Evolutionary conservation across 64 coral and sea anemone species (phyloP).

Genomic region (Dendrophyllia cribrosa): DNA sequence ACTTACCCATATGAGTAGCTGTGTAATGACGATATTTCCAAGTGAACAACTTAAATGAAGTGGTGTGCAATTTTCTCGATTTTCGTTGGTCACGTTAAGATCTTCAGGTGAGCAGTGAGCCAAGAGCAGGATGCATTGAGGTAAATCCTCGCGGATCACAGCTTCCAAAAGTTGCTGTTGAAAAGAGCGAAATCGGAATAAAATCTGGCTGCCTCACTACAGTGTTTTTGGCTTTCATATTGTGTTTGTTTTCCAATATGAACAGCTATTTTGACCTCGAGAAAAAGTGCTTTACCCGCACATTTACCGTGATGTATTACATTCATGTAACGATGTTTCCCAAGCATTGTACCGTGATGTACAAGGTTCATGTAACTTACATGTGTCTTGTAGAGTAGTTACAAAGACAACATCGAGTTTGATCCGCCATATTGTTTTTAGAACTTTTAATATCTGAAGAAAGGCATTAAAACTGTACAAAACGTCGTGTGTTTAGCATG

Average conservation of each 20-base stretch:
- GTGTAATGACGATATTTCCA: slow-evolving; percentile 96
- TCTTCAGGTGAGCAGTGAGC: slow-evolving; percentile 83
- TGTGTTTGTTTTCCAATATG: neutral
- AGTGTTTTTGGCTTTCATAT: neutral
- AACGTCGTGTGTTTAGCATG: too few relatives aligned
- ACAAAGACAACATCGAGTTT: too few relatives aligned
- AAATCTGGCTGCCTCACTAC: neutral
- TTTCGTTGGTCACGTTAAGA: slow-evolving; percentile 81
- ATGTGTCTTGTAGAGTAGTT: too few relatives aligned
- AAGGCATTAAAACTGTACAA: too few relatives aligned
- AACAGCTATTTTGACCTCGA: too few relatives aligned
- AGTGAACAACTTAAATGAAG: slow-evolving; percentile 85
- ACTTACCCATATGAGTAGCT: slow-evolving; percentile 99
- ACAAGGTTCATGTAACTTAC: too few relatives aligned
- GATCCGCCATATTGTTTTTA: too few relatives aligned
- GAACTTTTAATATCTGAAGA: too few relatives aligned
- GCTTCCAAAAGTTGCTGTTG: slow-evolving; percentile 88
- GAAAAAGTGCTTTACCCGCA: too few relatives aligned
- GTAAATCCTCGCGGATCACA: slow-evolving; percentile 82
- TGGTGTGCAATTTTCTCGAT: slow-evolving; percentile 68
- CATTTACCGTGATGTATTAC: too few relatives aligned
- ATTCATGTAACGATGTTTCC: too few relatives aligned
- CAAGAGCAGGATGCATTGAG: slow-evolving; percentile 85
- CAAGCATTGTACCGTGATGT: too few relatives aligned
- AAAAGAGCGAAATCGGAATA: neutral